These are phyloP conservation scores for Tetragonula clypearis DNA, from an alignment of 1,140 invertebrate species.

Conservation along the genomic window DNA sequence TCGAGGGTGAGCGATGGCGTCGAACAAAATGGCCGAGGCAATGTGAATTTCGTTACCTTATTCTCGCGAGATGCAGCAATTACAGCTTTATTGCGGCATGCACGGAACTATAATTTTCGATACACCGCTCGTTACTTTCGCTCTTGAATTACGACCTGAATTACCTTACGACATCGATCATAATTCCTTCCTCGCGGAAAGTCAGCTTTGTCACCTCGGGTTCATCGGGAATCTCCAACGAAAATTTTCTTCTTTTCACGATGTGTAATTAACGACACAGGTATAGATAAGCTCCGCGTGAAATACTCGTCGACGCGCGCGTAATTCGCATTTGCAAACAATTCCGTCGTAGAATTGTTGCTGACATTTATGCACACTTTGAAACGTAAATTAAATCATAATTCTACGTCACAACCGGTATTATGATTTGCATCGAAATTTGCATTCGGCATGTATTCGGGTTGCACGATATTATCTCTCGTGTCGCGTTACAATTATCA, in stretches of 20 bases:
- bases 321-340: background rate
- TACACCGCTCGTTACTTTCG: background rate
- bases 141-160: background rate
- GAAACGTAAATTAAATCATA: background rate
- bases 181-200: background rate
- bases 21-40: slow-evolving; percentile 50
- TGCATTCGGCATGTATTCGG: background rate
- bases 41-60: slow-evolving; percentile 55
- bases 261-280: background rate
- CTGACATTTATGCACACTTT: background rate
- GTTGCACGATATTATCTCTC: no score
- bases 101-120: slow-evolving; percentile 47
- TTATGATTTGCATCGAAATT: background rate
- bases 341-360: background rate
- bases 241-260: no score
- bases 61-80: slow-evolving; percentile 56
- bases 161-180: background rate
- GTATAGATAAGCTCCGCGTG: background rate
- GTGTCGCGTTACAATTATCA: no score
- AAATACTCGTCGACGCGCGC: no score
- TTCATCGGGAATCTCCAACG: background rate
- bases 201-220: background rate
- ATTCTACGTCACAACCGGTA: background rate
- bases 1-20: slow-evolving; percentile 35
- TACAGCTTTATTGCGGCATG: slow-evolving; percentile 44